Conservation (phyloP, 2,888 invertebrate genomes). For the Entomobrya proxima region DNA sequence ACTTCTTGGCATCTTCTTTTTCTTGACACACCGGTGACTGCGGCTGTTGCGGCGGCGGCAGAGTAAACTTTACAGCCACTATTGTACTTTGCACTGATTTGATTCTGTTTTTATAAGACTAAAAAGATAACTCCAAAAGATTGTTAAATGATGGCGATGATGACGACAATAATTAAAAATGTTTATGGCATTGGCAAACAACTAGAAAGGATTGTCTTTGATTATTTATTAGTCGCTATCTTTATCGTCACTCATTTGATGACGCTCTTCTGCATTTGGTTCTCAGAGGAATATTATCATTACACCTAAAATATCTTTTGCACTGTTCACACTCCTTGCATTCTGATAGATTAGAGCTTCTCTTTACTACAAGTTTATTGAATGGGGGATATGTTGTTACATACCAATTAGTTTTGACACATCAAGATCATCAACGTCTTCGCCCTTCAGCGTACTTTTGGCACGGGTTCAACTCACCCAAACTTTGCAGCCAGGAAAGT, state of each 20-base stretch:
- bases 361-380: neutral
- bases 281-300: neutral
- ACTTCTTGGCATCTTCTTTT: conserved; percentile 22
- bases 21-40: conserved; percentile 4
- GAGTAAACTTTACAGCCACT: no score
- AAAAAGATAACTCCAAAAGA: no score
- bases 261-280: no score
- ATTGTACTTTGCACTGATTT: neutral
- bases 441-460: conserved; percentile 11
- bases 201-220: neutral
- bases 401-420: conserved; percentile 29
- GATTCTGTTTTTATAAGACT: neutral
- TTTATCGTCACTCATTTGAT: neutral
- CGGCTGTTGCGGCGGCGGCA: neutral
- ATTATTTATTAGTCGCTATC: neutral
- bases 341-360: neutral
- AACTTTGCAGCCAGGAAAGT: no score
- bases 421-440: conserved; percentile 19
- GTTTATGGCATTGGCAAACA: neutral
- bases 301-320: neutral
- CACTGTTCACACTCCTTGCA: neutral
- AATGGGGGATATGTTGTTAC: neutral
- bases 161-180: neutral
- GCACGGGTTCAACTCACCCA: conserved; percentile 30
- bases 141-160: neutral